phyloP scores from a whole-genome alignment of 2,888 invertebrate genomes.

The Phasia obesa region DNA sequence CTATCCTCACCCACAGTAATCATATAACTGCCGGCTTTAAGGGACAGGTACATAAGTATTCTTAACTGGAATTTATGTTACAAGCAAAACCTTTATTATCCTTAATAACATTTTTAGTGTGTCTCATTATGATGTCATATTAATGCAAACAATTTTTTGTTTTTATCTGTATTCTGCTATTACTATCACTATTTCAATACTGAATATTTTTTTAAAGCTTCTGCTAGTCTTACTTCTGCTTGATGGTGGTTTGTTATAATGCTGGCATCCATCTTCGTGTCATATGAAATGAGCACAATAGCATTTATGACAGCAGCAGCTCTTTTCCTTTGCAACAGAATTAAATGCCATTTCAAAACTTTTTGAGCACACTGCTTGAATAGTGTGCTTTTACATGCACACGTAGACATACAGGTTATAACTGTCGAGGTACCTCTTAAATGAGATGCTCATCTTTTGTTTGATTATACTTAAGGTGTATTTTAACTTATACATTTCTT shows the following conservation, averaged over 20 bases:
- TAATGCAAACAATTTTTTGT: not conserved
- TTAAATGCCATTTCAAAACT: conserved; percentile 1
- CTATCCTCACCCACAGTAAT: not conserved
- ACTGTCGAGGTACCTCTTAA: not conserved
- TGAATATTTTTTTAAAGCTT: not conserved
- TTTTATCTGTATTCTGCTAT: not conserved
- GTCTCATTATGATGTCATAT: conserved; percentile 16
- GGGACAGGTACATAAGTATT: conserved; percentile 1
- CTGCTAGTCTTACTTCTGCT: too few species aligned
- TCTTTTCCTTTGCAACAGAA: not conserved
- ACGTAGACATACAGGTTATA: not conserved
- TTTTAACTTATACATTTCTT: not conserved
- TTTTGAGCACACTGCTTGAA: conserved; percentile 8
- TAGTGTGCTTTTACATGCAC: not conserved
- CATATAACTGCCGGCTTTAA: not conserved
- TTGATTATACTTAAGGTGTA: conserved; percentile 36
- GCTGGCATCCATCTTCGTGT: conserved; percentile 28
- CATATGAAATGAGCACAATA: conserved; percentile 38
- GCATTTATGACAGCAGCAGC: conserved; percentile 15
- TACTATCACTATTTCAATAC: not conserved
- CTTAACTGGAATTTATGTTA: too few species aligned
- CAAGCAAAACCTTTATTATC: conserved; percentile 14
- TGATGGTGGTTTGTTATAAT: not conserved
- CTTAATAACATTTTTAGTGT: not conserved
- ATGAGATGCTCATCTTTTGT: conserved; percentile 10